Base-by-base conservation (phyloP, 2,113 vertebrate genomes). In the Rhinoptilus africanus region DNA sequence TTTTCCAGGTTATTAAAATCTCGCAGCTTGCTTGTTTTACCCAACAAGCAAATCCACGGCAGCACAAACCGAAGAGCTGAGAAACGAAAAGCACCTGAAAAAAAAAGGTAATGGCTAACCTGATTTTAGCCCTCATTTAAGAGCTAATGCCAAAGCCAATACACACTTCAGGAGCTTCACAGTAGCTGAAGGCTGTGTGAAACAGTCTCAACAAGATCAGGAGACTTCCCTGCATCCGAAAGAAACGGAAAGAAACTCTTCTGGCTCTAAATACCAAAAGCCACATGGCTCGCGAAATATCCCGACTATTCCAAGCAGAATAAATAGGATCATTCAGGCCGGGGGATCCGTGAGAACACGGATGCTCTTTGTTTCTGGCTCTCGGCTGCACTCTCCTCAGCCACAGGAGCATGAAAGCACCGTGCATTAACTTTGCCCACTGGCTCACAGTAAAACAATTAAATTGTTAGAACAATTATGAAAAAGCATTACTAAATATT, bases 271-370 rank as follows among this genome's bases (percentile, higher is more conserved):
- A 60, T 28, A 35, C 51, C 63, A 37, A 51, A 62, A 53, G 37
- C 71, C 64, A 28, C 56, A 6, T 1, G 22, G 64, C 64, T 75
- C 41, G 20, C 1, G 6, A 63, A 62, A 30, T 4, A 62, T 4
- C 43, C 23, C 11, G 62, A 9, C 14, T 39, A 8, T 39, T 51
- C 62, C 63, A 19, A 50, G 81, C 54, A 27, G 56, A 35, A 51
- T 16, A 26, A 74, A 67, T 2, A 17, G 0, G 2, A 20, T 14
- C 53, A 8, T 28, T 54, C 66, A 35, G 64, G 20, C 8, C 0
- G 4, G 0, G 2, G 43, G 56, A n/a, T 23, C 51, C 5, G 4
- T 9, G 12, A n/a, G 41, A 35, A 64, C 67, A 53, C 1, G 8
- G 56, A 48, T 10, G n/a, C 30, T 51, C 50, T 12, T 41, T 32